Conservation (phyloP, 2,888 invertebrate genomes). For the Branchellion lobata region DNA sequence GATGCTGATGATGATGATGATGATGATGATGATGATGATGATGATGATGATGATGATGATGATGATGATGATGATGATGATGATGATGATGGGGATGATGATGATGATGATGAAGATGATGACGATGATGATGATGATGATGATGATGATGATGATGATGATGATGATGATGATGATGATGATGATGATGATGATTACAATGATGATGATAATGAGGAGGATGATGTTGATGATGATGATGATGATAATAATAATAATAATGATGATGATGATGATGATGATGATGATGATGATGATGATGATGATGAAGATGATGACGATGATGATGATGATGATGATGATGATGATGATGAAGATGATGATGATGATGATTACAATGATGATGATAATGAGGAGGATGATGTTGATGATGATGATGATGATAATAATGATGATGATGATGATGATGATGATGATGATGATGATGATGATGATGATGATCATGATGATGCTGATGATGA, state of each 20-base stretch:
- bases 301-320: conserved; percentile 24
- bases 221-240: too few species aligned
- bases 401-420: too few species aligned
- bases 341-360: background rate
- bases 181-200: too few species aligned
- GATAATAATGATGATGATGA: too few species aligned
- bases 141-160: background rate
- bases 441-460: background rate
- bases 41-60: background rate
- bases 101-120: conserved; percentile 28
- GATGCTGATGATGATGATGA: background rate
- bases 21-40: too few species aligned
- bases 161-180: background rate
- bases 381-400: too few species aligned
- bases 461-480: conserved; percentile 20
- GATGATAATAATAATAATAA: too few species aligned
- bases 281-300: conserved; percentile 33
- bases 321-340: conserved; percentile 6
- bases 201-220: too few species aligned
- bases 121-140: conserved; percentile 4
- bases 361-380: background rate
- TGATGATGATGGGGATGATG: background rate
- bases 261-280: background rate
- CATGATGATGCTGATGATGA: background rate
- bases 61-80: too few species aligned